Conservation (phyloP, 2,888 invertebrate genomes). For the Callinectes sapidus region DNA sequence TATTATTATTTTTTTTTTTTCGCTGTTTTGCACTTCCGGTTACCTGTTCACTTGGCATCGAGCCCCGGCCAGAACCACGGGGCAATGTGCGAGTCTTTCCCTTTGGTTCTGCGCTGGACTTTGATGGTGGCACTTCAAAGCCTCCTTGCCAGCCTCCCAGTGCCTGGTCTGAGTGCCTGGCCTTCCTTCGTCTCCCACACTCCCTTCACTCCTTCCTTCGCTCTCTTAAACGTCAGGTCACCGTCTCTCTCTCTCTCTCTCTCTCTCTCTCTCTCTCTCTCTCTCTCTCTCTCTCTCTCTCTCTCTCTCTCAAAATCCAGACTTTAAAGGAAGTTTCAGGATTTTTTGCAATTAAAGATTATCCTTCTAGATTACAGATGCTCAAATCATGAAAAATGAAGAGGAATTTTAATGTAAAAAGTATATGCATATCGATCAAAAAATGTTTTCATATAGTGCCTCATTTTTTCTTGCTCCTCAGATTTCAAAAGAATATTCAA, state of each 20-base stretch:
- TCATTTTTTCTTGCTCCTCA: too few relatives aligned
- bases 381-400: too few relatives aligned
- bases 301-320: not conserved
- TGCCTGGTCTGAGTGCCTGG: not conserved
- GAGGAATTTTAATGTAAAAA: too few relatives aligned
- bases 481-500: too few relatives aligned
- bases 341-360: too few relatives aligned
- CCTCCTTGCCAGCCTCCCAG: not conserved
- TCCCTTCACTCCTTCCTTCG: not conserved
- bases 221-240: not conserved
- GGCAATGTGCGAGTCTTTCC: not conserved
- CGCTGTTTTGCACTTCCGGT: not conserved
- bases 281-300: conserved; percentile 14
- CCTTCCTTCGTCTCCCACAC: not conserved
- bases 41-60: not conserved
- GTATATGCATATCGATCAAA: too few relatives aligned
- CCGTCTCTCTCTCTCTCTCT: not conserved
- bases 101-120: not conserved
- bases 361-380: too few relatives aligned
- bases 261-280: conserved; percentile 3
- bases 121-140: conserved; percentile 20
- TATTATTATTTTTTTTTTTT: too few relatives aligned
- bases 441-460: too few relatives aligned
- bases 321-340: not conserved
- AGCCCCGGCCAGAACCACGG: not conserved